Conservation (phyloP, 2,113 vertebrate genomes). For the Clinocottus analis region DNA sequence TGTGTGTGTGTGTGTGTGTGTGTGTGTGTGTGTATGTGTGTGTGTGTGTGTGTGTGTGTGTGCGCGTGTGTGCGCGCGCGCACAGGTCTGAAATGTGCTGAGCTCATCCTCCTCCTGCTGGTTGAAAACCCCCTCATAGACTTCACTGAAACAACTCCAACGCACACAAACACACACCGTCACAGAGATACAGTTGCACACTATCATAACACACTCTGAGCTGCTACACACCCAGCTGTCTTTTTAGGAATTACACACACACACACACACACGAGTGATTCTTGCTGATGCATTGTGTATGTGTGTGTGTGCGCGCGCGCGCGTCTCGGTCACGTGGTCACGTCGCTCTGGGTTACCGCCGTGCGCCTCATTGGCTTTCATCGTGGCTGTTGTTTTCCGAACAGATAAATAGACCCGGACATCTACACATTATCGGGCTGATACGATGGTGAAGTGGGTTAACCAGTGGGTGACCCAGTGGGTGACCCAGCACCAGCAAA, state of each 20-base stretch:
- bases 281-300: conserved; percentile 35
- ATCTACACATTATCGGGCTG: too few species aligned
- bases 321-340: too few species aligned
- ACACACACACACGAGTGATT: conserved; percentile 31
- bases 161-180: not conserved
- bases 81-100: conserved; percentile 40
- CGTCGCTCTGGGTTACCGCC: too few species aligned
- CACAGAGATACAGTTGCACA: not conserved
- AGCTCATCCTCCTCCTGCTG: conserved; percentile 24
- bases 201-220: not conserved
- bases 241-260: conserved; percentile 29
- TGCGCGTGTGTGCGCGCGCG: conserved; percentile 12
- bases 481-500: too few species aligned
- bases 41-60: conserved; percentile 15
- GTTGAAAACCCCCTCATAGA: not conserved
- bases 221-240: conserved; percentile 35
- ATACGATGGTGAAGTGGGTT: too few species aligned
- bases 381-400: too few species aligned
- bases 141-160: not conserved
- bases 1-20: conserved; percentile 8
- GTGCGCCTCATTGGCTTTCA: too few species aligned
- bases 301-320: too few species aligned
- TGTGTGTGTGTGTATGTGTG: conserved; percentile 14
- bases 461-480: too few species aligned
- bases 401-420: too few species aligned